These are phyloP conservation scores for Tetramorium alpestre DNA, from an alignment of 1,140 invertebrate species.

Conservation along the genomic window DNA sequence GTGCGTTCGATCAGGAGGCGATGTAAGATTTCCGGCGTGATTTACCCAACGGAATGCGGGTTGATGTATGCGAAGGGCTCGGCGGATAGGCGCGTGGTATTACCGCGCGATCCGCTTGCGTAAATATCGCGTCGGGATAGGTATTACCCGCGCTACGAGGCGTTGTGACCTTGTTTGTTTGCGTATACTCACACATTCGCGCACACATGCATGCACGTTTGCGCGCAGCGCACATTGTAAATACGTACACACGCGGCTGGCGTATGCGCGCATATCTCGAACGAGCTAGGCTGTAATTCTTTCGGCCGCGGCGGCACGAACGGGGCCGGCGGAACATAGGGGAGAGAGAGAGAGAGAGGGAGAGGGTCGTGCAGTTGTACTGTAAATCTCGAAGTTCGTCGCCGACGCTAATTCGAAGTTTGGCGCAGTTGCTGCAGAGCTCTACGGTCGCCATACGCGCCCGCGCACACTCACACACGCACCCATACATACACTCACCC, in stretches of 20 bases:
- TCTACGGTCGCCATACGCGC: slow-evolving; percentile 24
- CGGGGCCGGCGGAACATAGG: neutral
- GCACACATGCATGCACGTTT: neutral
- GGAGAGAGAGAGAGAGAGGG: neutral
- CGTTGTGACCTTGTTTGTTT: slow-evolving; percentile 53
- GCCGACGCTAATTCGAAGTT: slow-evolving; percentile 76
- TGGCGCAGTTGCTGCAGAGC: slow-evolving; percentile 70
- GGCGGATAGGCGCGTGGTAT: slow-evolving; percentile 51
- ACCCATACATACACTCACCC: neutral
- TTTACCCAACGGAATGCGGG: slow-evolving; percentile 54
- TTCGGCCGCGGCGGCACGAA: slow-evolving; percentile 37
- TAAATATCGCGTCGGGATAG: slow-evolving; percentile 54
- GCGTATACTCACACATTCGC: slow-evolving; percentile 6
- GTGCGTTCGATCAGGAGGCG: slow-evolving; percentile 35
- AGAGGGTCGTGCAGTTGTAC: slow-evolving; percentile 72
- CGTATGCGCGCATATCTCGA: slow-evolving; percentile 44
- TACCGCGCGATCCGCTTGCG: slow-evolving; percentile 55
- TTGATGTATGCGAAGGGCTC: slow-evolving; percentile 56
- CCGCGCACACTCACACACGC: neutral
- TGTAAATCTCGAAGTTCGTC: slow-evolving; percentile 78
- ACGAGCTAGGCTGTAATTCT: slow-evolving; percentile 60
- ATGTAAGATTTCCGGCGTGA: slow-evolving; percentile 57
- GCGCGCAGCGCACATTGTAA: neutral
- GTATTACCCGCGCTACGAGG: slow-evolving; percentile 37
- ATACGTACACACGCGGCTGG: neutral